Base-by-base conservation (phyloP, 2,797 vertebrate species). In the Apodemus agrarius region DNA sequence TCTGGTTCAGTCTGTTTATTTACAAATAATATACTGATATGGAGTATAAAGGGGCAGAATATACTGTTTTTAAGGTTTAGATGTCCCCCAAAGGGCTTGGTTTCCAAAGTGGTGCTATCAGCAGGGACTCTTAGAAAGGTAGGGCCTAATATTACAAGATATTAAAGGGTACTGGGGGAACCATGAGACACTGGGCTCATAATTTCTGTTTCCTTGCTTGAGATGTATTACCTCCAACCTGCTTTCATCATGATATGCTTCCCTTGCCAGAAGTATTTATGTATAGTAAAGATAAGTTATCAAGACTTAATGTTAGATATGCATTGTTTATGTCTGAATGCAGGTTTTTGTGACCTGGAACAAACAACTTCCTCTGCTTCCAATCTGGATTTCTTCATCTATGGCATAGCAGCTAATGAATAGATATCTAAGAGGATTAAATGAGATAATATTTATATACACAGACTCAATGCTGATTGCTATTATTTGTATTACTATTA, bases 381-480 rank as follows among this genome's bases (percentile, higher is more conserved):
- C 37, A 61, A 52, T 16, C 76, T 11, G 72, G 49, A 31, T 82
- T 96, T 97, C 69, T 49, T 96, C 17, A 84, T 82, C 24, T 49
- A 19, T 96, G 72, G 21, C 22, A 34, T 75, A 49, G 74, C 21
- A 80, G 61, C 54, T 49, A 72, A 72, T 26, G 69, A 80, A n/a
- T 87, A 94, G 34, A 61, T 37, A 89, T 89, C 59, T 67, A 54
- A 2, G 31, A 83, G 26, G 57, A 46, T 88, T 91, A 93, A 79
- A 43, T 94, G 74, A 86, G 21, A 31, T 96, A 79, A 75, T 83
- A 59, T 19, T 37, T 82, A 4, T 49, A 94, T 26, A n/a, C 59
- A 31, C 24, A 96, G 11, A 89, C 59, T 96, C 65, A 85, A 52
- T 96, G 31, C 95, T 96, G 79, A 88, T 87, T 84, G 21, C 40